These are phyloP conservation scores for Enteromius paludinosus DNA, from an alignment of 2,797 vertebrate species.

Conservation along the genomic window DNA sequence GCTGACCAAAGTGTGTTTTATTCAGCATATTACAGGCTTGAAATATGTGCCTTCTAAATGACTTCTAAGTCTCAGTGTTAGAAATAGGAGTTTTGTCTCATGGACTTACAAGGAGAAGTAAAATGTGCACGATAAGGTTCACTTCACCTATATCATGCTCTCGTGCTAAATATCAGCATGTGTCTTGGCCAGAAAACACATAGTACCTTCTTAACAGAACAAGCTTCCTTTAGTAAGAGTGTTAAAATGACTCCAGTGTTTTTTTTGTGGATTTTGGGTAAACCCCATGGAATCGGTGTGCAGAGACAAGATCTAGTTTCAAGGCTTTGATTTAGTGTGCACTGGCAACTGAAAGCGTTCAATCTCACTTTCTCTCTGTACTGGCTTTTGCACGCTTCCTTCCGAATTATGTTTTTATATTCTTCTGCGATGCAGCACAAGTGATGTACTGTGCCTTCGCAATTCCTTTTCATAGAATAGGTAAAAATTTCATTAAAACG, in stretches of 20 bases:
- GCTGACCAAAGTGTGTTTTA: conserved; percentile 4
- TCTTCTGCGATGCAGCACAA: conserved; percentile 59
- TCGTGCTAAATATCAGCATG: conserved; percentile 18
- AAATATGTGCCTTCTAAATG: neutral
- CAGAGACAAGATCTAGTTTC: conserved; percentile 34
- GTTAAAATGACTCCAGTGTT: conserved; percentile 49
- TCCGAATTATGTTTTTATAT: conserved; percentile 64
- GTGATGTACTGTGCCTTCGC: conserved; percentile 63
- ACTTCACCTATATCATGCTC: neutral
- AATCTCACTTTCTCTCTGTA: conserved; percentile 53
- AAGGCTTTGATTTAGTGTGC: conserved; percentile 24
- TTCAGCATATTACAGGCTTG: neutral
- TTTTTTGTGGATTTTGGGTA: conserved; percentile 24
- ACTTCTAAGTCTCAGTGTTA: neutral
- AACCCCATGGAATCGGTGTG: conserved; percentile 34
- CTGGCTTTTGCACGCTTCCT: conserved; percentile 60
- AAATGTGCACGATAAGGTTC: neutral
- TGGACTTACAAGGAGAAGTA: neutral
- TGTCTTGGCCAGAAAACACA: conserved; percentile 18
- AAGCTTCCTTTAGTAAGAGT: conserved; percentile 37
- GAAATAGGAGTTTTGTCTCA: neutral
- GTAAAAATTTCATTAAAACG: conserved; percentile 70
- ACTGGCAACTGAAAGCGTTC: conserved; percentile 8
- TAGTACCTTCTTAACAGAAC: conserved; percentile 34
- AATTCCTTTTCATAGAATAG: conserved; percentile 70